Percentiles rank a stretch among this genome's conserved stretches.
phyloP scores from a whole-genome alignment of 1,140 invertebrate species.

The Piezodorus guildinii region DNA sequence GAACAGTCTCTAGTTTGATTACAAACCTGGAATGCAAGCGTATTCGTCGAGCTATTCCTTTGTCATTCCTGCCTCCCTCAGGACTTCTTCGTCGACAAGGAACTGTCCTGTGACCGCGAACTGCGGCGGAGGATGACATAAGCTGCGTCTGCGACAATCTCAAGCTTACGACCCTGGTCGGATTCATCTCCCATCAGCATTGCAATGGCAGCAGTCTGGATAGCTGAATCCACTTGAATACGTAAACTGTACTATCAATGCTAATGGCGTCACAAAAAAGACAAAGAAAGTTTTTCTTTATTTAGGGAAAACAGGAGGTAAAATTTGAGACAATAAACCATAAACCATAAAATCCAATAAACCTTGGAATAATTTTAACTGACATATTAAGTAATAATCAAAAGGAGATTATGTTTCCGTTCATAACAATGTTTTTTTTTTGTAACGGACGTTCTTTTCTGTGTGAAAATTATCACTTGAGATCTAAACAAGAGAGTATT shows the following conservation, averaged over 20 bases:
- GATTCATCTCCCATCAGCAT: slow-evolving; percentile 64
- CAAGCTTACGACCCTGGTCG: slow-evolving; percentile 60
- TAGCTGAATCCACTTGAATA: slow-evolving; percentile 44
- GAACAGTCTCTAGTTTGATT: too few species aligned
- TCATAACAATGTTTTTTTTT: too few species aligned
- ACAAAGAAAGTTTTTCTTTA: neutral
- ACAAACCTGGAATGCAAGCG: slow-evolving; percentile 58
- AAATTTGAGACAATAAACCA: too few species aligned
- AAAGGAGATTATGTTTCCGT: too few species aligned
- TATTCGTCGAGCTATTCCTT: slow-evolving; percentile 85
- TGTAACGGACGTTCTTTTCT: too few species aligned
- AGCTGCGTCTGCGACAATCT: slow-evolving; percentile 92
- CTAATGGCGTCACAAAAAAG: too few species aligned
- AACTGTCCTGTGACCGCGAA: slow-evolving; percentile 81
- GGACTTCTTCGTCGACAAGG: slow-evolving; percentile 83
- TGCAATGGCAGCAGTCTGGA: slow-evolving; percentile 91
- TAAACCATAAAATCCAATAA: too few species aligned
- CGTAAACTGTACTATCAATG: too few species aligned
- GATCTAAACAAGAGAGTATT: too few species aligned
- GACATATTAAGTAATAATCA: too few species aligned
- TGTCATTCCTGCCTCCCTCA: slow-evolving; percentile 65
- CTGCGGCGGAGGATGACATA: slow-evolving; percentile 78
- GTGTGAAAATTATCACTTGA: too few species aligned
- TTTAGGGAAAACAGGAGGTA: neutral
- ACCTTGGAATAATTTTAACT: too few species aligned